Percentiles rank a stretch among this genome's conserved stretches.
phyloP scores from a whole-genome alignment of 2,888 invertebrate genomes.

The Acrobasis repandana region DNA sequence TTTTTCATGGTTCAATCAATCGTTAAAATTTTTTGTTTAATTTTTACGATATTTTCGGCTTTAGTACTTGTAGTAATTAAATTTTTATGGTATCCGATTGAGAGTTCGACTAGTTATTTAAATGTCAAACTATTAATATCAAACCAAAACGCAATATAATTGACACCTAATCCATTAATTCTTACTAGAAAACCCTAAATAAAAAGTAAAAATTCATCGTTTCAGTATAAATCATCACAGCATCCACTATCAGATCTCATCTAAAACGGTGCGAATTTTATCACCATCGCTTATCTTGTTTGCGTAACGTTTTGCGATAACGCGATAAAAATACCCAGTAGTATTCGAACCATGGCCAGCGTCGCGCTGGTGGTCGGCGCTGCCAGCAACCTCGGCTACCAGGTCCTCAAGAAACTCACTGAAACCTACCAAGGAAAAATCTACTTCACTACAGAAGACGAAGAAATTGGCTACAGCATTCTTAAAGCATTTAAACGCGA shows the following conservation, averaged over 20 bases:
- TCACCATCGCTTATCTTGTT: conserved; percentile 49
- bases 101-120: no score
- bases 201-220: no score
- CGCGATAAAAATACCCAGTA: conserved; percentile 58
- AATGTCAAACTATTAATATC: no score
- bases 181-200: no score
- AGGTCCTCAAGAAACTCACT: conserved; percentile 64
- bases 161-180: no score
- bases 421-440: conserved; percentile 64
- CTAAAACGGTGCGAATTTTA: conserved; percentile 23
- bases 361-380: conserved; percentile 74
- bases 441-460: conserved; percentile 74
- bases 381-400: conserved; percentile 70
- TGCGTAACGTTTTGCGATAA: conserved; percentile 60
- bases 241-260: conserved; percentile 51
- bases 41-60: no score
- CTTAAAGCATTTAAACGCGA: conserved; percentile 56
- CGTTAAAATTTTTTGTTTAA: no score
- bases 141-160: no score
- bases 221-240: conserved; percentile 34
- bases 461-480: conserved; percentile 61
- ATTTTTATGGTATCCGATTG: no score
- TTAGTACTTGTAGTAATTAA: no score
- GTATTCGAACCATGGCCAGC: conserved; percentile 62
- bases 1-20: no score